Conservation (phyloP, 2,888 invertebrate genomes). For the Pseudococcus viburni region DNA sequence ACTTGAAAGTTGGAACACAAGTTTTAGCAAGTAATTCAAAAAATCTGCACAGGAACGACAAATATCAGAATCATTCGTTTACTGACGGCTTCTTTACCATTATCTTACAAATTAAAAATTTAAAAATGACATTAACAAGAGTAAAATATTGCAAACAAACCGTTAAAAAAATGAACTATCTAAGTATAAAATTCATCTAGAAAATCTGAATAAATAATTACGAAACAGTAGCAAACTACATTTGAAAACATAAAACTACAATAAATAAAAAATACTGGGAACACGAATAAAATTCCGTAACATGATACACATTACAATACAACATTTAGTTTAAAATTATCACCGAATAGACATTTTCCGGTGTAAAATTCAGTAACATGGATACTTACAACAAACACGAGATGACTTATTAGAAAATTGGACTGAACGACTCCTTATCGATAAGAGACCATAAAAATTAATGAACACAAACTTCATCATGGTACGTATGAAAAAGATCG, state of each 20-base stretch:
- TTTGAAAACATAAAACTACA: neutral
- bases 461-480: constrained; percentile 51
- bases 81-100: neutral
- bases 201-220: neutral
- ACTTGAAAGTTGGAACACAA: too few relatives aligned
- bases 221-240: neutral
- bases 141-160: constrained; percentile 39
- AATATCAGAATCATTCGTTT: neutral
- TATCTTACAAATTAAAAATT: neutral
- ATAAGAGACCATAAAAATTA: constrained; percentile 31
- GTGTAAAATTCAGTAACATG: neutral
- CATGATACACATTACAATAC: neutral
- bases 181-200: constrained; percentile 19
- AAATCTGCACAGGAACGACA: too few relatives aligned
- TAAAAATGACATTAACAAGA: constrained; percentile 12
- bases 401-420: neutral
- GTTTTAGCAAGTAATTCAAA: too few relatives aligned
- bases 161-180: neutral
- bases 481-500: neutral
- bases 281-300: neutral
- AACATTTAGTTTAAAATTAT: neutral
- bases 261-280: constrained; percentile 16
- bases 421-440: neutral
- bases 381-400: neutral
- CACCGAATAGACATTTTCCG: neutral